phyloP scores from a whole-genome alignment of 2,888 invertebrate genomes.

The Teleiodes luculella region DNA sequence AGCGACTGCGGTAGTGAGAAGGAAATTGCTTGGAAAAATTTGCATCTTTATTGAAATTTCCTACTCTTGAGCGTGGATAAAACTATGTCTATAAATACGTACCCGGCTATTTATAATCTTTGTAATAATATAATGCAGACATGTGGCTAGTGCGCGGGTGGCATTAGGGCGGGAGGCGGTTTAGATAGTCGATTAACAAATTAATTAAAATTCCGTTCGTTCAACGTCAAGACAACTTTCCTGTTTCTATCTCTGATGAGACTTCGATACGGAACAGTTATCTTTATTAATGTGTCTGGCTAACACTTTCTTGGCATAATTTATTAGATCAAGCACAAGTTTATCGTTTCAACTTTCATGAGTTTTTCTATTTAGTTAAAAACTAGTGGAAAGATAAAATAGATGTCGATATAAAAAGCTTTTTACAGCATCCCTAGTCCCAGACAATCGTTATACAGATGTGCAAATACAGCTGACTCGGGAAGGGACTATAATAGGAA shows the following conservation, averaged over 20 bases:
- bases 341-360: neutral
- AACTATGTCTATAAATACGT: conserved; percentile 69
- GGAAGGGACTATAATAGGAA: conserved; percentile 75
- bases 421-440: conserved; percentile 31
- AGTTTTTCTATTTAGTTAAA: neutral
- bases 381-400: neutral
- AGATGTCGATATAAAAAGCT: neutral
- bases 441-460: conserved; percentile 67
- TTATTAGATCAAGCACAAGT: neutral
- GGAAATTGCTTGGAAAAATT: conserved; percentile 71
- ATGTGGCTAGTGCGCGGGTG: conserved; percentile 33
- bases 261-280: conserved; percentile 8
- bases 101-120: conserved; percentile 26
- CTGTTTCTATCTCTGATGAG: neutral
- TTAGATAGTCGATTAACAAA: conserved; percentile 33
- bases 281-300: conserved; percentile 8
- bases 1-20: conserved; percentile 57
- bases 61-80: conserved; percentile 67
- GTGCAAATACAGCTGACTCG: conserved; percentile 55
- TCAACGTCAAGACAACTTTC: neutral
- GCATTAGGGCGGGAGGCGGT: conserved; percentile 30
- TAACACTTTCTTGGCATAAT: neutral
- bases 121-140: conserved; percentile 29
- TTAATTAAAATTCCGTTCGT: conserved; percentile 17
- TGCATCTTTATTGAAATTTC: conserved; percentile 77